phyloP scores from a whole-genome alignment of 2,888 invertebrate species.

The Microplitis manilae region DNA sequence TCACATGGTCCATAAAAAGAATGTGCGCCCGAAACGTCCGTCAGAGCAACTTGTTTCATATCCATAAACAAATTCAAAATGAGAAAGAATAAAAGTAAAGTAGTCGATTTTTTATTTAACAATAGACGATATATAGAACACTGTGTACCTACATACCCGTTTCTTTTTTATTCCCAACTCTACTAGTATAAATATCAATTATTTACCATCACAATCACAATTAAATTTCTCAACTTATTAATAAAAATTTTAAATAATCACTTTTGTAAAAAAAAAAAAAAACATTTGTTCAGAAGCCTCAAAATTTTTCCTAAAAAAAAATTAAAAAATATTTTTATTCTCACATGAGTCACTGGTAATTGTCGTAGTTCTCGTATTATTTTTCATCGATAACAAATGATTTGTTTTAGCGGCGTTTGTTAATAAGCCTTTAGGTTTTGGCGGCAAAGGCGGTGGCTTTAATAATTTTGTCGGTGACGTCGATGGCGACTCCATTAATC shows the following conservation, averaged over 20 bases:
- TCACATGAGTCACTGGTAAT: slow-evolving; percentile 55
- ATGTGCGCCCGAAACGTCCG: not conserved
- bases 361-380: slow-evolving; percentile 60
- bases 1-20: too few species aligned
- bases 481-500: slow-evolving; percentile 36
- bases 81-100: not conserved
- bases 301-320: slow-evolving; percentile 8
- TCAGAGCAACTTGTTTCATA: not conserved
- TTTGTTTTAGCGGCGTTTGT: slow-evolving; percentile 71
- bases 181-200: too few species aligned
- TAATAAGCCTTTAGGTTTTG: slow-evolving; percentile 81
- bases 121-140: not conserved
- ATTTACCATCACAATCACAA: too few species aligned
- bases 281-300: not conserved
- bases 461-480: slow-evolving; percentile 59
- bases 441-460: slow-evolving; percentile 82
- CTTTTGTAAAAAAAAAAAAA: not conserved
- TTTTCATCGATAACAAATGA: slow-evolving; percentile 60
- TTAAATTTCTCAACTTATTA: too few species aligned
- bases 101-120: not conserved
- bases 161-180: not conserved
- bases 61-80: not conserved
- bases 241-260: too few species aligned
- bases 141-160: not conserved
- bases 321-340: slow-evolving; percentile 58